A percentile compares a stretch with the other conserved stretches of the same genome.
Evolutionary conservation across 2,797 vertebrate genomes (phyloP).

Genomic region (Varecia variegata): DNA sequence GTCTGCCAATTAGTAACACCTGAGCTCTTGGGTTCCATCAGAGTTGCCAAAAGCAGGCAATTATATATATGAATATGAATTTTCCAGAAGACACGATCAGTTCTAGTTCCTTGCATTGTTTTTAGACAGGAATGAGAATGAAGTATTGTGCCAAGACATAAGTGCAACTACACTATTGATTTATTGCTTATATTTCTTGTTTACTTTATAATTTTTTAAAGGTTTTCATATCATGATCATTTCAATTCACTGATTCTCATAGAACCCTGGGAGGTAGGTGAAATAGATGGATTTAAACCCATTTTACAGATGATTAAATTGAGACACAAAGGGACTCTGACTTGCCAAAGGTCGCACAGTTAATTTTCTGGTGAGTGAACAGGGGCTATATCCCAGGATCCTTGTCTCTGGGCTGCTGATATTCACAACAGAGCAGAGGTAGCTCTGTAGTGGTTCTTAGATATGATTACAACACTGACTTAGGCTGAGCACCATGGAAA

Average conservation of each 20-base stretch:
- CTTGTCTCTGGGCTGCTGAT: neutral
- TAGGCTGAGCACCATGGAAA: neutral
- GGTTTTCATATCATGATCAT: neutral
- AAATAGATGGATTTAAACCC: neutral
- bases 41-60: neutral
- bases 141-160: neutral
- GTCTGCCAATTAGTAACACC: no score
- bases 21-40: neutral
- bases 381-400: neutral
- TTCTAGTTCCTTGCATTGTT: neutral
- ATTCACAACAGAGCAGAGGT: neutral
- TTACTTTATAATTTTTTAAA: neutral
- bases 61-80: neutral
- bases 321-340: neutral
- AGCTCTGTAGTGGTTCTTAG: neutral
- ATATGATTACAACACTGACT: neutral
- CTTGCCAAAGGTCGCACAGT: neutral
- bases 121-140: neutral
- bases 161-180: neutral
- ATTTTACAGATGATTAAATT: neutral
- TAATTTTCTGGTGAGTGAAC: neutral
- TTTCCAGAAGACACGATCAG: neutral
- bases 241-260: neutral
- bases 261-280: neutral
- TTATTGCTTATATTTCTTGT: neutral